Evolutionary conservation across 2,888 invertebrate species (phyloP).

Genomic region (Caenorhabditis japonica): DNA sequence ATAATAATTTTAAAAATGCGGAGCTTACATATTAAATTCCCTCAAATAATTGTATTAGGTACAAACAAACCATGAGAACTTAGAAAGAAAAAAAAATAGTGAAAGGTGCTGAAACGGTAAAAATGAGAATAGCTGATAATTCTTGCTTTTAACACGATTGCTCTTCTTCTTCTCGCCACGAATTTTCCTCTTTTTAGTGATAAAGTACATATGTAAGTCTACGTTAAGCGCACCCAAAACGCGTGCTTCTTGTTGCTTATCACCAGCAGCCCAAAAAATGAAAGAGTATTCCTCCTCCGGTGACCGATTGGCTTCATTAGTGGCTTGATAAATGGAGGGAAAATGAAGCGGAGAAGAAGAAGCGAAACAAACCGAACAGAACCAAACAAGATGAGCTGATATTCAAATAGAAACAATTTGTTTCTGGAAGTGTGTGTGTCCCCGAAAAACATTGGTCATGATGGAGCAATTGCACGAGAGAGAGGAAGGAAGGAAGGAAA

Average conservation of each 20-base stretch:
- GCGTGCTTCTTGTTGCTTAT: constrained; percentile 20
- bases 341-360: constrained; percentile 1
- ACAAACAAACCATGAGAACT: too few relatives aligned
- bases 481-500: too few relatives aligned
- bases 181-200: constrained; percentile 36
- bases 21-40: not conserved
- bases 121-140: constrained; percentile 9
- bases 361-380: constrained; percentile 3
- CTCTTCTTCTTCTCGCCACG: constrained; percentile 25
- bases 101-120: constrained; percentile 40
- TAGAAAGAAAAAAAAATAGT: not conserved
- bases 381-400: constrained; percentile 23
- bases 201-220: constrained; percentile 48
- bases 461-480: constrained; percentile 13
- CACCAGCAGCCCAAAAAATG: constrained; percentile 24
- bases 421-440: too few relatives aligned
- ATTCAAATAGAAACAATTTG: constrained; percentile 39
- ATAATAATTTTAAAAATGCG: too few relatives aligned
- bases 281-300: too few relatives aligned
- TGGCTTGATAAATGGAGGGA: too few relatives aligned
- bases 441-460: constrained; percentile 27
- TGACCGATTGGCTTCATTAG: too few relatives aligned
- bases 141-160: not conserved
- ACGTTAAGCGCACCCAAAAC: constrained; percentile 23
- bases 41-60: too few relatives aligned